Base-by-base conservation (phyloP, 2,888 invertebrate species). In the Gymnoscelis rufifasciata region DNA sequence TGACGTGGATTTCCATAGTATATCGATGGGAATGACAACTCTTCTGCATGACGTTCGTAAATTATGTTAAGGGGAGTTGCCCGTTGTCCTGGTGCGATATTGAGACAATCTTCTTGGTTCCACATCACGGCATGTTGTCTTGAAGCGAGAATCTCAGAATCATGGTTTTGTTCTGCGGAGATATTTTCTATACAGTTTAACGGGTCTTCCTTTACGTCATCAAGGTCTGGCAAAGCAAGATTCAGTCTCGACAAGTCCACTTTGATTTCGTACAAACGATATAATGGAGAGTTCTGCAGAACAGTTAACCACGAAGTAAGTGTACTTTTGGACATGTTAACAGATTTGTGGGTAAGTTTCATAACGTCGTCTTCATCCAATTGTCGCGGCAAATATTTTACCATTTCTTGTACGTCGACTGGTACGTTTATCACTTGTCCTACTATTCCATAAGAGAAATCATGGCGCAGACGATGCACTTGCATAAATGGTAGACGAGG, bases 21-120 rank as follows among this genome's bases (percentile, higher is more conserved):
- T n/a, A n/a, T n/a, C n/a, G n/a, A n/a, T n/a, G n/a, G n/a, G n/a
- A n/a, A n/a, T n/a, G n/a, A n/a, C n/a, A n/a, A n/a, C n/a, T n/a
- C n/a, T n/a, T n/a, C n/a, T n/a, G n/a, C 73, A 62, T 76, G 69
- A 47, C 57, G 58, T 51, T 77, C 77, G 36, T 66, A 72, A 54
- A 78, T 52, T 40, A 71, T 62, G 57, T 62, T 69, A 0, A 59
- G 55, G 26, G 72, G 68, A 2, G 31, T 57, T n/a, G 54, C 51
- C 48, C 30, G 52, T 28, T 71, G 56, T 60, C 66, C 69, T 56
- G 63, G 64, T 54, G 66, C 65, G 47, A 69, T 62, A 7, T 62
- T n/a, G 29, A 69, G 56, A 43, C 51, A 69, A 58, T 65, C 53
- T 7, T 69, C 65, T 52, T 71, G 64, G 42, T 69, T 63, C 70